Conservation (phyloP, 2,797 vertebrate species). For the Platalea minor region DNA sequence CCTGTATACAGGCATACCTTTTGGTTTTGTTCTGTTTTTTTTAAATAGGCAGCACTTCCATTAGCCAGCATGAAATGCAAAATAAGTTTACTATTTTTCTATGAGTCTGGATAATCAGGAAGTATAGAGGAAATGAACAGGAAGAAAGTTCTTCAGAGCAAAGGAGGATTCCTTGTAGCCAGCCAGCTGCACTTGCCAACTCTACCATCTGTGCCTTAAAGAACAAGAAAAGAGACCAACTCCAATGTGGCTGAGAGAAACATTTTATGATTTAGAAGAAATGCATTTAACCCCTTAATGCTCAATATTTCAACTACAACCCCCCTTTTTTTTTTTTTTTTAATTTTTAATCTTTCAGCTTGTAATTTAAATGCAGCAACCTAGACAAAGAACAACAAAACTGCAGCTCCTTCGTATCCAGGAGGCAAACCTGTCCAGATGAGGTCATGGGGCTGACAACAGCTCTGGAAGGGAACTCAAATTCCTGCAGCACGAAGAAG, state of each 20-base stretch:
- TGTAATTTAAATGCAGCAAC: neutral
- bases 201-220: conserved; percentile 55
- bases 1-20: neutral
- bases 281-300: conserved; percentile 2
- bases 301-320: neutral
- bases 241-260: conserved; percentile 20
- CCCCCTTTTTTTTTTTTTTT: accelerated
- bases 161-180: conserved; percentile 56
- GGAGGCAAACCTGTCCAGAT: neutral
- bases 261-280: conserved; percentile 1
- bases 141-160: conserved; percentile 57
- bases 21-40: neutral
- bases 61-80: neutral
- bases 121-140: conserved; percentile 46
- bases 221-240: conserved; percentile 39
- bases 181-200: conserved; percentile 60
- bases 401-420: neutral
- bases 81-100: neutral
- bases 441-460: neutral
- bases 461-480: neutral
- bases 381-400: neutral
- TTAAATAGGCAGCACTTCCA: neutral
- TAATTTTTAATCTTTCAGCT: neutral
- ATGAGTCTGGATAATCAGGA: neutral
- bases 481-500: neutral